These are phyloP conservation scores for Morone saxatilis DNA, from an alignment of 2,113 vertebrate species.

Conservation along the genomic window DNA sequence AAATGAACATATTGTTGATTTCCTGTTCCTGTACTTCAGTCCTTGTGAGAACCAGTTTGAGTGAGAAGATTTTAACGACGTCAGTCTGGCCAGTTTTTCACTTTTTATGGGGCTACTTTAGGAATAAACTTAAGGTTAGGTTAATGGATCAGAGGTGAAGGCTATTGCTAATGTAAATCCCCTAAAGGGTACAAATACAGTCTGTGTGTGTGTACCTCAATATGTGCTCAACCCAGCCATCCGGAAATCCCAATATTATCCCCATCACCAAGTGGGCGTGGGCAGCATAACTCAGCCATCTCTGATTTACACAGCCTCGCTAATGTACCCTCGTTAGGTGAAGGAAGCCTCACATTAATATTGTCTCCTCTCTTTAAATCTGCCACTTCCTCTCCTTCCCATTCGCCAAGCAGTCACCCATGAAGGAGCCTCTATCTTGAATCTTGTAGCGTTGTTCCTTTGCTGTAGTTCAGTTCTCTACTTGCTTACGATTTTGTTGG, in stretches of 20 bases:
- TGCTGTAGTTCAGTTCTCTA: neutral
- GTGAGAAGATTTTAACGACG: neutral
- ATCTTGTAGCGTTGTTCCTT: neutral
- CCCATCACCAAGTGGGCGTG: conserved; percentile 24
- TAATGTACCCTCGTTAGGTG: conserved; percentile 45
- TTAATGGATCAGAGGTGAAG: neutral
- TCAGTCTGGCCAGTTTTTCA: neutral
- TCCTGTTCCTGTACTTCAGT: neutral
- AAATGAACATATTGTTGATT: neutral
- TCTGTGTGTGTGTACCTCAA: neutral
- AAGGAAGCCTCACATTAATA: conserved; percentile 50
- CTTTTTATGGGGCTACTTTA: neutral
- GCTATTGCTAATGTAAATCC: neutral
- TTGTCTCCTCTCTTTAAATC: conserved; percentile 60
- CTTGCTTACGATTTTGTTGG: neutral
- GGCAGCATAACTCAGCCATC: conserved; percentile 46
- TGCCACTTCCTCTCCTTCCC: conserved; percentile 30
- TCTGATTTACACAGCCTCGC: conserved; percentile 49
- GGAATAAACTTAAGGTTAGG: neutral
- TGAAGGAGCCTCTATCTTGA: conserved; percentile 43
- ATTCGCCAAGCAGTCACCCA: conserved; percentile 43
- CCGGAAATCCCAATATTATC: conserved; percentile 47
- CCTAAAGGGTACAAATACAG: neutral
- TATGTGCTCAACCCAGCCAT: conserved; percentile 21
- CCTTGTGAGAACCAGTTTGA: neutral